Base-by-base conservation (phyloP, 2,797 vertebrate species). In the Neopelma chrysocephalum region DNA sequence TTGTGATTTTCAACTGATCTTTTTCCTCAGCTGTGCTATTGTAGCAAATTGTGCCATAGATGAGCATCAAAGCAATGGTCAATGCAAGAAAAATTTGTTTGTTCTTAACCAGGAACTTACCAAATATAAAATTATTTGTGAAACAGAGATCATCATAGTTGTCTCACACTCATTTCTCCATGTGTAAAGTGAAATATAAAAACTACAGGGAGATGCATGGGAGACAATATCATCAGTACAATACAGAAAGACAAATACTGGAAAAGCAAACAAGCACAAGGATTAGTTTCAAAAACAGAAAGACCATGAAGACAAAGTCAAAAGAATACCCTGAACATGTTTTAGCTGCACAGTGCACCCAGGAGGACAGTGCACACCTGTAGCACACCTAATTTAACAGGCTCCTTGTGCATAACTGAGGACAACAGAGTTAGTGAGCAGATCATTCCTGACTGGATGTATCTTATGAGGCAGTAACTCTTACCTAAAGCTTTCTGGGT, bases 401-500 rank as follows among this genome's bases (percentile, higher is more conserved):
- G 32, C 10, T 93, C 26, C 36, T 58, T 56, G 34, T 12, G 53
- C 23, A 8, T 23, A 84, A 56, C 12, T 82, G 51, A 82, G 42
- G 81, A 70, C 25, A 70, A 43, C 16, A 71, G 23, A 80, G 27
- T 32, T 45, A 68, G 23, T 18, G 38, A 72, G 53, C 31, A 66
- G 43, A 31, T 65, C 14, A 48, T n/a, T 76, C 38, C 68, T 40
- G 32, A 53, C 13, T 77, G 54, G 25, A 73, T 62, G 27, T 6
- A 32, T n/a, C 1, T 3, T 38, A 48, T 7, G 27, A 43, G 47
- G n/a, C 19, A 91, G 11, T 14, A 56, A 34, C 42, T 78, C 96
- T 96, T 98, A 99, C 99, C 98, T 99, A 98, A 99, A 99, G 97
- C 98, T 99, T 94, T 99, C 98, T 0, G 99, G 99, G 93, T 99